Conservation (phyloP, 2,888 invertebrate species). For the Thymelicus sylvestris region DNA sequence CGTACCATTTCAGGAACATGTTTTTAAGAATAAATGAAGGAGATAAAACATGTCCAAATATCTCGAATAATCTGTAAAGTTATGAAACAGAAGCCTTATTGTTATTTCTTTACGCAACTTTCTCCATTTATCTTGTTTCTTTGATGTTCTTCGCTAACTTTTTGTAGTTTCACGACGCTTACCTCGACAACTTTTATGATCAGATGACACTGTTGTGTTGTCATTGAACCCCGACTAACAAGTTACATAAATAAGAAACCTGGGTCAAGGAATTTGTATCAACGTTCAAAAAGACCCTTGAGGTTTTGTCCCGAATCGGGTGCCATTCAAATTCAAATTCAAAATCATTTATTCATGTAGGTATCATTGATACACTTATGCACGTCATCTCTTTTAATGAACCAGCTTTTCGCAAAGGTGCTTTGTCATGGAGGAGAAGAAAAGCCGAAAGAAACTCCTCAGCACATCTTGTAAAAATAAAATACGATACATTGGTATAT, state of each 20-base stretch:
- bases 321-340: too few species aligned
- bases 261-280: neutral
- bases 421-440: too few species aligned
- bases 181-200: slow-evolving; percentile 12
- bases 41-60: slow-evolving; percentile 2
- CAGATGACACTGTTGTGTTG: neutral
- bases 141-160: slow-evolving; percentile 13
- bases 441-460: too few species aligned
- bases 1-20: neutral
- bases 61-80: slow-evolving; percentile 5
- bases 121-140: slow-evolving; percentile 12
- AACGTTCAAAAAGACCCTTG: neutral
- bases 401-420: too few species aligned
- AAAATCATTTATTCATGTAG: too few species aligned
- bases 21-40: neutral
- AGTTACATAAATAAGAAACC: neutral
- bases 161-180: slow-evolving; percentile 9
- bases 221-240: neutral
- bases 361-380: too few species aligned
- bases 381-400: too few species aligned
- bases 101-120: slow-evolving; percentile 11
- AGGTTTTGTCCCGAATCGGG: too few species aligned
- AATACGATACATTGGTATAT: too few species aligned
- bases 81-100: slow-evolving; percentile 12
- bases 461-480: too few species aligned